Conservation (phyloP, 2,888 invertebrate species). For the Cheilosia impressa region DNA sequence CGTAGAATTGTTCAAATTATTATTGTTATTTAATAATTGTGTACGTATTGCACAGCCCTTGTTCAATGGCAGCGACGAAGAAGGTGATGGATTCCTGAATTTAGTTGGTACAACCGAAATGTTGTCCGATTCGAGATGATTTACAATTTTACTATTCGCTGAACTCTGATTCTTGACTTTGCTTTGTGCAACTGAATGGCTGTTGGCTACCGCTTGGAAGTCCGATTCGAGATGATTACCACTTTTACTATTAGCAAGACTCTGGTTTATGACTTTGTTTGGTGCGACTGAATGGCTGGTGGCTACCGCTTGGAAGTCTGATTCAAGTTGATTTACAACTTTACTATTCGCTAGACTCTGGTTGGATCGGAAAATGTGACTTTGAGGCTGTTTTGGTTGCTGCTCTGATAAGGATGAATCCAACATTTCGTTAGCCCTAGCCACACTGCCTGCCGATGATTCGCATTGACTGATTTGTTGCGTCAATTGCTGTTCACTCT, state of each 20-base stretch:
- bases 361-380: conserved; percentile 40
- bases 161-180: conserved; percentile 4
- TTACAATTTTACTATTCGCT: no score
- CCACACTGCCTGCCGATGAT: conserved; percentile 62
- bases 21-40: conserved; percentile 61
- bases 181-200: conserved; percentile 1
- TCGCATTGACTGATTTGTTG: conserved; percentile 61
- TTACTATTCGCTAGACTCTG: conserved; percentile 39
- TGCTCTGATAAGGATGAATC: conserved; percentile 61
- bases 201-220: no score
- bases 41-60: conserved; percentile 50
- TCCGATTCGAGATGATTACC: no score
- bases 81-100: conserved; percentile 4
- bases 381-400: conserved; percentile 42
- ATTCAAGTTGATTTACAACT: conserved; percentile 30
- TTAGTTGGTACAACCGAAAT: conserved; percentile 12
- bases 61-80: conserved; percentile 28
- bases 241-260: no score
- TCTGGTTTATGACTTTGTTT: conserved; percentile 11
- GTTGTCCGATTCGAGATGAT: no score
- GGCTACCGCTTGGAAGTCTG: conserved; percentile 13
- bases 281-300: conserved; percentile 11
- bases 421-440: conserved; percentile 65
- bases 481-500: neutral
- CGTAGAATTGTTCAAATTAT: conserved; percentile 52